These are phyloP conservation scores for Synanthedon vespiformis DNA, from an alignment of 2,888 invertebrate genomes.

Conservation along the genomic window DNA sequence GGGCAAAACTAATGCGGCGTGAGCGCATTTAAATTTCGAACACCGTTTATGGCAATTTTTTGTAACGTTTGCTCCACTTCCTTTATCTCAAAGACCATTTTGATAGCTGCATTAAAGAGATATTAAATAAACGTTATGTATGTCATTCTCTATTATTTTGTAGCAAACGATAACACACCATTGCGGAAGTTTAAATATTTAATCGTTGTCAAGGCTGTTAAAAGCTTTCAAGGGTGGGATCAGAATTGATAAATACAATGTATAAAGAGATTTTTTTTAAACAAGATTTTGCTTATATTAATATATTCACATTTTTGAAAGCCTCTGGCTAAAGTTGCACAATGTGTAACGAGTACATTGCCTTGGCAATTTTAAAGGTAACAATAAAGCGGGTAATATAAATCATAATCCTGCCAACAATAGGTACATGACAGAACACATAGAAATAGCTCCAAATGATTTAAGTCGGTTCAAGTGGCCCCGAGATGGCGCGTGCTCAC, in stretches of 20 bases:
- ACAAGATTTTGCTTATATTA: background rate
- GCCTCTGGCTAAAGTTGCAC: slow-evolving; percentile 15
- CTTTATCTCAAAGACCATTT: slow-evolving; percentile 21
- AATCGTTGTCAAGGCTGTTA: slow-evolving; percentile 36
- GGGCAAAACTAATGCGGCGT: background rate
- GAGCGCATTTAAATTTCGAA: background rate
- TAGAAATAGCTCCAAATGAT: slow-evolving; percentile 45
- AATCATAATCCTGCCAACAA: slow-evolving; percentile 58
- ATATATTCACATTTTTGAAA: background rate
- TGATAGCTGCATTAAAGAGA: slow-evolving; percentile 12
- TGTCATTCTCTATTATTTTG: background rate
- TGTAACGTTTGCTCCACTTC: slow-evolving; percentile 14
- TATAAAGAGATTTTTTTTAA: slow-evolving; percentile 11
- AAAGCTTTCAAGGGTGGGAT: slow-evolving; percentile 40
- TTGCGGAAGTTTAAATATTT: slow-evolving; percentile 30
- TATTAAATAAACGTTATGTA: slow-evolving; percentile 11
- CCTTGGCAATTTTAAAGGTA: slow-evolving; percentile 45
- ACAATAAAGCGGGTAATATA: slow-evolving; percentile 24
- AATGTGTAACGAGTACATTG: slow-evolving; percentile 19
- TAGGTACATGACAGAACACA: slow-evolving; percentile 45
- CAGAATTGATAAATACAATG: slow-evolving; percentile 28
- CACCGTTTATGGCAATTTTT: slow-evolving; percentile 3
- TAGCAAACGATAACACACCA: background rate
- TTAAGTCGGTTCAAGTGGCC: slow-evolving; percentile 31
- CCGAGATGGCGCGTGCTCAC: slow-evolving; percentile 56